Conservation (phyloP, 2,888 invertebrate genomes). For the Phyllotreta cruciferae region DNA sequence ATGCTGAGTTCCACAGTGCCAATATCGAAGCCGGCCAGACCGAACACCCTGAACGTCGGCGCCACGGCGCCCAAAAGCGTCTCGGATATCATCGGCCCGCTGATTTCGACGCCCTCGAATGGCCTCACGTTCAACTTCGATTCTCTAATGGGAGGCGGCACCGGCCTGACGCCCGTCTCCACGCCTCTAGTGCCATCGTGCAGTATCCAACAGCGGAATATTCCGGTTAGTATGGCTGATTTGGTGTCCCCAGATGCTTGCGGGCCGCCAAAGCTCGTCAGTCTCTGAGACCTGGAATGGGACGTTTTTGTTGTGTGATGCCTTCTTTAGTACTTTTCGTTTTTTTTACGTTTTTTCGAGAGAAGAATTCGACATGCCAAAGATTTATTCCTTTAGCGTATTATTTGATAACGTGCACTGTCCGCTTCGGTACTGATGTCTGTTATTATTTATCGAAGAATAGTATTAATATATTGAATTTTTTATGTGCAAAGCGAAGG, state of each 20-base stretch:
- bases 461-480: too few relatives aligned
- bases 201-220: slow-evolving; percentile 78
- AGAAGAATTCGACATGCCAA: slow-evolving; percentile 10
- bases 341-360: slow-evolving; percentile 15
- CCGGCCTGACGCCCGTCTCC: slow-evolving; percentile 88
- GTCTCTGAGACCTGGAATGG: slow-evolving; percentile 69
- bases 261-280: slow-evolving; percentile 79
- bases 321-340: slow-evolving; percentile 25
- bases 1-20: slow-evolving; percentile 57
- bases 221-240: slow-evolving; percentile 61
- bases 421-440: too few relatives aligned
- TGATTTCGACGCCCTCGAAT: slow-evolving; percentile 87
- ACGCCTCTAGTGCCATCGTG: slow-evolving; percentile 74
- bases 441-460: too few relatives aligned
- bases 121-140: slow-evolving; percentile 91
- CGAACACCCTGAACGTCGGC: slow-evolving; percentile 75
- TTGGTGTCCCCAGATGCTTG: slow-evolving; percentile 78
- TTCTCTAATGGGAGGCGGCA: slow-evolving; percentile 91
- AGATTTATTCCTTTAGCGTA: slow-evolving; percentile 3
- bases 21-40: slow-evolving; percentile 68
- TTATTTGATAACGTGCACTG: background rate
- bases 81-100: slow-evolving; percentile 65
- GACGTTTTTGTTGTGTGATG: slow-evolving; percentile 30
- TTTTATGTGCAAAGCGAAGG: too few relatives aligned
- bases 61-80: slow-evolving; percentile 60